Conservation (phyloP, 2,888 invertebrate genomes). For the Nymphalis urticae region DNA sequence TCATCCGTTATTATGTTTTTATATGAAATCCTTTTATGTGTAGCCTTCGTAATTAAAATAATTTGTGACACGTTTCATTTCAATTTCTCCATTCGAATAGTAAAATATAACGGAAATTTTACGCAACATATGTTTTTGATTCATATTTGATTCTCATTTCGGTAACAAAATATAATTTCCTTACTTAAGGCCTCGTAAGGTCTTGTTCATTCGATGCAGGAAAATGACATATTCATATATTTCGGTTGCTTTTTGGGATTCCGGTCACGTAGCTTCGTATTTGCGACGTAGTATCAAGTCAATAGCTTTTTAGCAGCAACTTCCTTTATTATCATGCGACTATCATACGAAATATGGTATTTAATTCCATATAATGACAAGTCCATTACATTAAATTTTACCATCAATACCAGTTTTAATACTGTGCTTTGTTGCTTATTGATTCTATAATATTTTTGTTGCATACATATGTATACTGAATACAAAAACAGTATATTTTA, state of each 20-base stretch:
- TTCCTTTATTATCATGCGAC: slow-evolving; percentile 51
- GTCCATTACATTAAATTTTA: too few relatives aligned
- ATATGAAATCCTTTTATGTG: slow-evolving; percentile 8
- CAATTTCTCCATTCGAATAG: neutral
- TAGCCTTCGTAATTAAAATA: neutral
- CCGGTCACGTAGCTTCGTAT: slow-evolving; percentile 60
- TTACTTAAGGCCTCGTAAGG: neutral
- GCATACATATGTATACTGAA: too few relatives aligned
- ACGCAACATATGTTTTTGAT: neutral
- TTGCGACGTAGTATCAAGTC: slow-evolving; percentile 43
- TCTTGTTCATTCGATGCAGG: slow-evolving; percentile 22
- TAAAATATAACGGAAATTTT: neutral
- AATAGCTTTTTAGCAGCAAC: slow-evolving; percentile 50
- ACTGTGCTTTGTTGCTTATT: too few relatives aligned
- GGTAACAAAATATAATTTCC: slow-evolving; percentile 3
- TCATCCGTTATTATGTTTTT: slow-evolving; percentile 16
- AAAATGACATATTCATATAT: slow-evolving; percentile 41
- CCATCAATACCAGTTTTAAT: too few relatives aligned
- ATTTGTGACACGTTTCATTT: neutral
- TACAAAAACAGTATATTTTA: too few relatives aligned
- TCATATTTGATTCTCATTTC: neutral
- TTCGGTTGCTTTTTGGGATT: slow-evolving; percentile 54
- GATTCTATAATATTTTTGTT: too few relatives aligned
- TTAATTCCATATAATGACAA: too few relatives aligned
- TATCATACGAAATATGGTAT: slow-evolving; percentile 3